phyloP scores from a whole-genome alignment of 2,113 vertebrate genomes.

The Nerophis ophidion region DNA sequence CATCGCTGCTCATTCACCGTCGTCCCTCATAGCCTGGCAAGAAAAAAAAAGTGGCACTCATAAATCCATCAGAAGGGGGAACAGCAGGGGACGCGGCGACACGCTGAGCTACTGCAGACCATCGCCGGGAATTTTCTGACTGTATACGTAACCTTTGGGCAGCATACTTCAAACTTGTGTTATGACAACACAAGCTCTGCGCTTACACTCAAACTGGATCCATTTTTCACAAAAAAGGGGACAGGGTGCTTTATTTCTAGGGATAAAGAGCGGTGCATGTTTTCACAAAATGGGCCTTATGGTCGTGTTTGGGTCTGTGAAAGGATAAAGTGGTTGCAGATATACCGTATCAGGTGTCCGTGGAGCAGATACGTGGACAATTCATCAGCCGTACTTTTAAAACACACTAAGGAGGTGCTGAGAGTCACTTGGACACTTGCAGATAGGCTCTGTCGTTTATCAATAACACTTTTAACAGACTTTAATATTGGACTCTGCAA shows the following conservation, averaged over 20 bases:
- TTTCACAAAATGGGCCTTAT: constrained; percentile 12
- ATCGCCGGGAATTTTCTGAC: constrained; percentile 60
- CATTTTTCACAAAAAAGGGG: constrained; percentile 1
- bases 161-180: constrained; percentile 33
- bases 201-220: constrained; percentile 7
- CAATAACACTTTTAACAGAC: background rate
- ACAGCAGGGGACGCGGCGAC: constrained; percentile 35
- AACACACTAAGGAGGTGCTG: constrained; percentile 1
- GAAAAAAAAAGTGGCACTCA: constrained; percentile 52
- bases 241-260: constrained; percentile 11
- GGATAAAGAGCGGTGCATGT: constrained; percentile 7
- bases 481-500: constrained; percentile 14
- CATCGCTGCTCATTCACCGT: too few species aligned
- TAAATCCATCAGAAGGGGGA: constrained; percentile 49
- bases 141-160: constrained; percentile 66
- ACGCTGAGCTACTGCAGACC: constrained; percentile 42
- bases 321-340: constrained; percentile 26
- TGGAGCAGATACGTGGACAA: background rate
- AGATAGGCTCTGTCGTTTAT: background rate
- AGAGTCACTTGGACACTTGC: background rate
- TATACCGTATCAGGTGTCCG: constrained; percentile 31
- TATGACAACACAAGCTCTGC: constrained; percentile 12
- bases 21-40: constrained; percentile 8
- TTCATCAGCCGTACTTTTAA: constrained; percentile 9
- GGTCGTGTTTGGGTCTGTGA: constrained; percentile 13